A percentile compares a stretch with the other conserved stretches of the same genome.
These are phyloP conservation scores for Riptortus pedestris DNA, from an alignment of 1,140 invertebrate species.

Conservation along the genomic window DNA sequence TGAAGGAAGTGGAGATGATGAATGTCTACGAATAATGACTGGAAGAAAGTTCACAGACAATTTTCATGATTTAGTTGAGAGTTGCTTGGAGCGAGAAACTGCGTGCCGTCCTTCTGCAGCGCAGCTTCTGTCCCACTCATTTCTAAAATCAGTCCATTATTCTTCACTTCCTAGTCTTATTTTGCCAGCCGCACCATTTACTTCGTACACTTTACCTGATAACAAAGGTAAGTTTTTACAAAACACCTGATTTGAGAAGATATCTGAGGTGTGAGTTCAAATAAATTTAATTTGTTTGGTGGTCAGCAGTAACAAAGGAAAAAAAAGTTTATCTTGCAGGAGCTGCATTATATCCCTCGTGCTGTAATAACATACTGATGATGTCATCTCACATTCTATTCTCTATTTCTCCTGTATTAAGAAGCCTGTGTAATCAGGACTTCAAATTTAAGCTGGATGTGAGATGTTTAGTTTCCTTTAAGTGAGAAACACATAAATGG, in stretches of 20 bases:
- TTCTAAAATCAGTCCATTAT: slow-evolving; percentile 48
- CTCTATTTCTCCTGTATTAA: no score
- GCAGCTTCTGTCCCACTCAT: slow-evolving; percentile 57
- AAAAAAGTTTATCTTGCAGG: not conserved
- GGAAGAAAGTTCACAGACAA: slow-evolving; percentile 54
- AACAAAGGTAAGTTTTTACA: slow-evolving; percentile 14
- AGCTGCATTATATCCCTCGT: no score
- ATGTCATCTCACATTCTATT: no score
- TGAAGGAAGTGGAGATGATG: slow-evolving; percentile 38
- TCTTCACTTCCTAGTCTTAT: slow-evolving; percentile 22
- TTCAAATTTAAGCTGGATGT: not conserved
- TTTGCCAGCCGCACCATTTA: slow-evolving; percentile 29
- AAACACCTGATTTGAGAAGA: not conserved
- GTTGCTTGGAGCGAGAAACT: slow-evolving; percentile 57
- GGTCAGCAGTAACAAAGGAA: not conserved
- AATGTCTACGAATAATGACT: slow-evolving; percentile 31
- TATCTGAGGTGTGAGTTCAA: not conserved
- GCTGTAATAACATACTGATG: no score
- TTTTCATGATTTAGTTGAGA: slow-evolving; percentile 63
- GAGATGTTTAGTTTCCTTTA: not conserved
- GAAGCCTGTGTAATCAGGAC: no score
- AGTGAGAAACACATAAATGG: not conserved
- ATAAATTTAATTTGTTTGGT: not conserved
- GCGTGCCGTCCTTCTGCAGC: slow-evolving; percentile 49
- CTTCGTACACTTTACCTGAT: slow-evolving; percentile 29